Evolutionary conservation across 2,888 invertebrate species (phyloP), one percentile per base, ranked within the genome.

Genomic region (Malacosoma neustria): DNA sequence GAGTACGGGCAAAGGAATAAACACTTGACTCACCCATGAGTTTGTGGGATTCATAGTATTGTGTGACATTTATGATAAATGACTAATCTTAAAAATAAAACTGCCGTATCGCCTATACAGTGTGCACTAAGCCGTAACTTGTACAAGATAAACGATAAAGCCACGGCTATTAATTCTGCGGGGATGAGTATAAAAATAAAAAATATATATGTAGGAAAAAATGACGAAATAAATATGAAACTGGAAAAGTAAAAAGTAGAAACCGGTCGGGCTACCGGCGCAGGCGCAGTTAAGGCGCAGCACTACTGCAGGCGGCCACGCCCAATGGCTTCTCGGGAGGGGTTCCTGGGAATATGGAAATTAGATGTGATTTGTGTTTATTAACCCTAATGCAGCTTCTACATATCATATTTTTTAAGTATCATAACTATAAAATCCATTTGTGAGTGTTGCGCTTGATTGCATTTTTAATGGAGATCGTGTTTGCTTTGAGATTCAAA

Each of bases 91-190:
- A n/a, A n/a, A n/a, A n/a, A n/a, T n/a, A n/a, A n/a, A n/a, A n/a
- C n/a, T n/a, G n/a, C n/a, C n/a, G n/a, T n/a, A n/a, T n/a, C n/a
- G n/a, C n/a, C n/a, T 5, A 30, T 36, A 22, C n/a, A 38, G 42
- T 46, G 45, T 36, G 38, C 5, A 13, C 39, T 14, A 43, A 37
- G 35, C 55, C 51, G 57, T 43, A 40, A 30, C 33, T 33, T 43
- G 41, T 51, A 51, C 48, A 48, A 61, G 66, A 66, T 66, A 60
- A 63, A 64, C 46, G 64, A 68, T 61, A 58, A 62, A 56, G 51
- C 49, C 49, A 46, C 37, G 56, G 57, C 64, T 59, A 69, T 70
- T 65, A 67, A 70, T 69, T 67, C 56, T 44, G 58, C 58, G 52
- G 50, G 9, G 42, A 46, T 45, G 53, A 49, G 47, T 50, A 56